These are phyloP conservation scores for Melinopterus prodromus DNA, from an alignment of 2,888 invertebrate genomes.

Conservation along the genomic window DNA sequence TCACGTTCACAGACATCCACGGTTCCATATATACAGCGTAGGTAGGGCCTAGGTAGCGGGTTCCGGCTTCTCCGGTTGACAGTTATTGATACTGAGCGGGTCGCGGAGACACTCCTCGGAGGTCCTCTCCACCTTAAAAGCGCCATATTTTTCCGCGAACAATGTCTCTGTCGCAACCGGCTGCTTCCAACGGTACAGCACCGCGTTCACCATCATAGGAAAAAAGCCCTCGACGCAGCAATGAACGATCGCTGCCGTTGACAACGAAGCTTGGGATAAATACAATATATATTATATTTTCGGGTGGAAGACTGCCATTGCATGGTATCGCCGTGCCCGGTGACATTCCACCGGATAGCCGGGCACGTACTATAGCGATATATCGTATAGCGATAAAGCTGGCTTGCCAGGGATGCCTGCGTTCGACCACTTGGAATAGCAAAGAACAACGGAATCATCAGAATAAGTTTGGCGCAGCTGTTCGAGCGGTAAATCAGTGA, in stretches of 20 bases:
- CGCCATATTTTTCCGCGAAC: constrained; percentile 4
- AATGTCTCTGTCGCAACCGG: neutral
- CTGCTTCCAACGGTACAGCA: neutral
- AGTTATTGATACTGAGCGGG: constrained; percentile 4
- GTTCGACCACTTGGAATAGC: neutral
- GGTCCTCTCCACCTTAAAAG: constrained; percentile 4
- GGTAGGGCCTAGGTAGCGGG: neutral
- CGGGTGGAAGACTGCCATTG: neutral
- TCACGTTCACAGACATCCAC: neutral
- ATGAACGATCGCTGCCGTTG: neutral
- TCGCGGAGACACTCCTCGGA: neutral
- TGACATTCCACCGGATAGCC: neutral
- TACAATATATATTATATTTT: constrained; percentile 4
- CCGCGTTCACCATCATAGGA: neutral
- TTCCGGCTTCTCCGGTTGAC: neutral
- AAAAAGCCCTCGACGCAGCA: neutral
- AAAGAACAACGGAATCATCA: neutral
- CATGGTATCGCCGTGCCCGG: neutral
- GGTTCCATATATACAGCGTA: neutral
- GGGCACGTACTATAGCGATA: neutral
- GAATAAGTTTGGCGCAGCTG: neutral
- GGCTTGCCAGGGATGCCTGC: neutral
- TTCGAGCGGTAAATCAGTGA: neutral
- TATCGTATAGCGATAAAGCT: neutral
- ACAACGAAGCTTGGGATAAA: neutral